These are phyloP conservation scores for Apeltes quadracus DNA, from an alignment of 2,113 vertebrate genomes.

Conservation along the genomic window DNA sequence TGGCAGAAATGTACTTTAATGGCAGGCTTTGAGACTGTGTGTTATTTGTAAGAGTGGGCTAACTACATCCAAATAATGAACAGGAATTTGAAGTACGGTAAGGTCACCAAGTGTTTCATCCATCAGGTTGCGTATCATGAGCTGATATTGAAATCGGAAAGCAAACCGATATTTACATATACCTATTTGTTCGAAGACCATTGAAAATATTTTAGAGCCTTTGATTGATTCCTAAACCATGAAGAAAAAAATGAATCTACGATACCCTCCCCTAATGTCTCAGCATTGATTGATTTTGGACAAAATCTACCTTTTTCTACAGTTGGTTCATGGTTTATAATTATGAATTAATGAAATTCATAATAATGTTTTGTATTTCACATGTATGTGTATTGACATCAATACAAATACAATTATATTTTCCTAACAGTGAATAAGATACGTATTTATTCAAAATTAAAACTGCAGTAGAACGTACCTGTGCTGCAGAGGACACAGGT, in stretches of 20 bases:
- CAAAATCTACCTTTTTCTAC: not conserved
- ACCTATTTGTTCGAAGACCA: not conserved
- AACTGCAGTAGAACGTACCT: conserved; percentile 32
- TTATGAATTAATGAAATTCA: not conserved
- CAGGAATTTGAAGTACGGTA: no score
- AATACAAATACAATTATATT: not conserved
- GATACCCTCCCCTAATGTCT: not conserved
- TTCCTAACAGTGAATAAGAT: not conserved
- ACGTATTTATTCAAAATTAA: not conserved
- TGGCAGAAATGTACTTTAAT: not conserved
- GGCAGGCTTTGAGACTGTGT: not conserved
- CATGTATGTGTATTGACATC: no score
- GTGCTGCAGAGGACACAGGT: conserved; percentile 45
- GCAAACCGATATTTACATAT: no score
- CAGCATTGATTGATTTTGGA: not conserved
- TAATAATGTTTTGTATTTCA: not conserved
- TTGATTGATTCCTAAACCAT: not conserved
- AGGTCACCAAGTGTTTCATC: not conserved
- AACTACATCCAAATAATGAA: not conserved
- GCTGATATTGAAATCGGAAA: no score
- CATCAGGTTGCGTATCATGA: not conserved
- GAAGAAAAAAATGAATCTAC: not conserved
- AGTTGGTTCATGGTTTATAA: not conserved
- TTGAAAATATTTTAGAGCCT: not conserved
- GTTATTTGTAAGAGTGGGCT: not conserved